Evolutionary conservation across 2,888 invertebrate species (phyloP).

Genomic region (Morpho deidamia): DNA sequence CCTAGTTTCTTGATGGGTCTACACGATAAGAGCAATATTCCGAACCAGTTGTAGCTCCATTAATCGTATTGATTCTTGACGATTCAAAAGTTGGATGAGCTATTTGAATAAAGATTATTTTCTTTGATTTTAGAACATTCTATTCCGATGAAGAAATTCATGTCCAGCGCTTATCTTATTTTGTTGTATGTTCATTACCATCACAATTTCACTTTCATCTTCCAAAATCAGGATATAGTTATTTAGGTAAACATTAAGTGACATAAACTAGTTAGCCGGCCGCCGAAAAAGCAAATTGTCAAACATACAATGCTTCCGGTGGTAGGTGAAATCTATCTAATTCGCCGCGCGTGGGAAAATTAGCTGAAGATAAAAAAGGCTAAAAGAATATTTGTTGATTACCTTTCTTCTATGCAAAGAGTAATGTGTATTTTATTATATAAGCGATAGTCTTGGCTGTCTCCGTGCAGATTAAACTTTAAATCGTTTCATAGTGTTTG

Average conservation of each 20-base stretch:
- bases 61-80: too few species aligned
- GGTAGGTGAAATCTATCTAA: conserved; percentile 23
- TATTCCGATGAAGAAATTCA: too few species aligned
- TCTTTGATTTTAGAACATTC: too few species aligned
- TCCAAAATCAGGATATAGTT: not conserved
- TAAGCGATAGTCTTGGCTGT: too few species aligned
- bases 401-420: conserved; percentile 15
- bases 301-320: conserved; percentile 22
- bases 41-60: too few species aligned
- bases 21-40: too few species aligned
- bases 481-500: too few species aligned
- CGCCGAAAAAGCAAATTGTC: conserved; percentile 12
- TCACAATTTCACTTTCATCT: conserved; percentile 5
- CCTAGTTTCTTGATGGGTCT: too few species aligned
- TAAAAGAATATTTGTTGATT: not conserved
- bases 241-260: conserved; percentile 2
- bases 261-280: not conserved
- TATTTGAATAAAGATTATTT: too few species aligned
- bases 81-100: too few species aligned
- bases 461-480: too few species aligned
- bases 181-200: not conserved
- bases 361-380: conserved; percentile 16
- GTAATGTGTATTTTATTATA: too few species aligned
- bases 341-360: conserved; percentile 20
- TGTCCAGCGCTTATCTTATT: not conserved